Base-by-base conservation (phyloP, 2,113 vertebrate species). In the Trogon melanurus region DNA sequence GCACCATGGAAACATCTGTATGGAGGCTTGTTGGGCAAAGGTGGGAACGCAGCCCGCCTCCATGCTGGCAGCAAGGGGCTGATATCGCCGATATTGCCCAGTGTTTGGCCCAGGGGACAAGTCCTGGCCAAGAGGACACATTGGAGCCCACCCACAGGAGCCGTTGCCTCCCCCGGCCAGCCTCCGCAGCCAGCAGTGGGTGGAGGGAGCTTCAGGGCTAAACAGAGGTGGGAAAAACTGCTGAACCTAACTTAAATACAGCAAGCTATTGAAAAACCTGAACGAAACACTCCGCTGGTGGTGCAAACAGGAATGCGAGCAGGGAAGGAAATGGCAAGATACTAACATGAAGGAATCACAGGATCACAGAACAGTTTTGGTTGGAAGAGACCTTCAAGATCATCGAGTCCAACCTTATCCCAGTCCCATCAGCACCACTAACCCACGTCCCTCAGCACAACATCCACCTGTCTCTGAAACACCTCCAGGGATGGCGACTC, bases 31-130 rank as follows among this genome's bases (percentile, higher is more conserved):
- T 4, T 4, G 34, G 41, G 53, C 25, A n/a, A 16, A 73, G 0
- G 4, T 3, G 3, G 65, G 69, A 50, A 60, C 0, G 0, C 64
- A 71, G 29, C 16, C 4, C 0, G 36, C 7, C 25, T 23, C 57
- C 16, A 65, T 5, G 16, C 47, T 13, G 54, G n/a, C 64, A 27
- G 22, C 1, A 11, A 38, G 45, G 11, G 38, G 38, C 29, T 10
- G 38, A 3, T 6, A 21, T 2, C 21, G 80, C 25, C 79, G n/a
- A 3, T 6, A 21, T 2, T 22, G 80, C 25, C 79, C 19, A 16
- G n/a, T 6, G 6, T 10, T 11, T 23, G 18, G 16, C 7, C 25
- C 26, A 26, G 47, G 45, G 65, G 25, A 45, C 1, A 2, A 29
- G 36, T 3, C 78, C 62, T 14, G 15, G 14, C 48, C 82, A 32